Evolutionary conservation across 2,113 vertebrate species (phyloP), one percentile per base, ranked within the genome.

Genomic region (Dasyurus viverrinus): DNA sequence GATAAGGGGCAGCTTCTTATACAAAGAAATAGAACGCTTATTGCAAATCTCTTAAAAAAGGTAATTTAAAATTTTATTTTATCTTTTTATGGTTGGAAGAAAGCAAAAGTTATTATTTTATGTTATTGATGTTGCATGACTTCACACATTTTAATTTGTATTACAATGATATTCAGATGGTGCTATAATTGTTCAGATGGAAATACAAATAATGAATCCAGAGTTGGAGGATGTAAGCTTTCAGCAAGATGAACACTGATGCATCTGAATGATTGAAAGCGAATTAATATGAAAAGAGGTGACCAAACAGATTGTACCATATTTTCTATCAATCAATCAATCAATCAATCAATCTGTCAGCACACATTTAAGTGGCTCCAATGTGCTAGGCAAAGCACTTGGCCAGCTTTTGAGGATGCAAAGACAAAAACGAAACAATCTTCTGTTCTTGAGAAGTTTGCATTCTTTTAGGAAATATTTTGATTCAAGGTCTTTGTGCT

Each of bases 1-100:
- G 98, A 99, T 14, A 98, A 96, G 93, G 99, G 99, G 7, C 98
- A 99, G 24, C 99, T 99, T 52, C 89, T 98, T 8, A 90, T 97
- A 53, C 99, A 99, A 97, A 99, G 98, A 97, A 98, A 97, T 6
- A 98, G 98, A 54, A 98, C 94, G 53, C 97, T 99, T 14, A 98
- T 98, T 94, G 96, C 98, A 47, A 98, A 97, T 57, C 95, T 99
- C 68, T 96, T 99, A 36, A 98, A 97, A 97, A 98, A 98, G 98
- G 99, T 99, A 98, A 97, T 89, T 91, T 89, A 16, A 55, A 91
- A 84, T 91, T 60, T n/a, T n/a, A n/a, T 19, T 76, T 16, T 76
- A 19, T 76, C 14, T 76, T 84, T 84, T 84, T 84, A 84, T 42
- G 19, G 42, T 84, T 42, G 68, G 68, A 84, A 84, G 68, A 84